Evolutionary conservation across 2,888 invertebrate genomes (phyloP).

Genomic region (Drosophila borealis): DNA sequence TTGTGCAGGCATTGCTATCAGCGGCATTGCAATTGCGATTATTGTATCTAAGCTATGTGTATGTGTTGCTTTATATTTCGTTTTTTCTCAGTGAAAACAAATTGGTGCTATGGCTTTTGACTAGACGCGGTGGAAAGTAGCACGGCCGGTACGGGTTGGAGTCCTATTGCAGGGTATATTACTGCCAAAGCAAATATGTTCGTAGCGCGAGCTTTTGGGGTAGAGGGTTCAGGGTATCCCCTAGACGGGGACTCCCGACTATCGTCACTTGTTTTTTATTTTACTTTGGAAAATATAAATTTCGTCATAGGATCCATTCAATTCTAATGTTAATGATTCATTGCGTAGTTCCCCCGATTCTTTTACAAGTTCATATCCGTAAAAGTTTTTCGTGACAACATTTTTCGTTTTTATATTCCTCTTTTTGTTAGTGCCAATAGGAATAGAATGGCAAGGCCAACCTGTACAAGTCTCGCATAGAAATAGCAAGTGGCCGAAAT

Average conservation of each 20-base stretch:
- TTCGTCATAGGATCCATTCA: slow-evolving; percentile 4
- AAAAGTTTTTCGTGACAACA: slow-evolving; percentile 1
- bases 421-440: background rate
- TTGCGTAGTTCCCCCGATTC: background rate
- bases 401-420: slow-evolving; percentile 1
- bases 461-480: background rate
- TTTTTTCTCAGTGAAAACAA: too few species aligned
- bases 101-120: too few species aligned
- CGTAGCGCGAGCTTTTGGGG: too few species aligned
- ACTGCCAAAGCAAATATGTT: too few species aligned
- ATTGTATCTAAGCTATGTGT: too few species aligned
- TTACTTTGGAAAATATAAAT: background rate
- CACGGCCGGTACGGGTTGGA: too few species aligned
- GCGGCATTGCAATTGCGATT: too few species aligned
- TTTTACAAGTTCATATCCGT: background rate
- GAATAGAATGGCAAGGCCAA: slow-evolving; percentile 19
- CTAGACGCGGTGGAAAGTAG: too few species aligned
- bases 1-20: too few species aligned
- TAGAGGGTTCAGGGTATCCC: too few species aligned
- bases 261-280: background rate
- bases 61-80: background rate
- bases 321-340: slow-evolving; percentile 5
- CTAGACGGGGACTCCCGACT: too few species aligned
- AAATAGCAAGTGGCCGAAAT: slow-evolving; percentile 6
- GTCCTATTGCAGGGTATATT: too few species aligned